Evolutionary conservation across 1,140 invertebrate genomes (phyloP).

Genomic region (Drosophila saltans): DNA sequence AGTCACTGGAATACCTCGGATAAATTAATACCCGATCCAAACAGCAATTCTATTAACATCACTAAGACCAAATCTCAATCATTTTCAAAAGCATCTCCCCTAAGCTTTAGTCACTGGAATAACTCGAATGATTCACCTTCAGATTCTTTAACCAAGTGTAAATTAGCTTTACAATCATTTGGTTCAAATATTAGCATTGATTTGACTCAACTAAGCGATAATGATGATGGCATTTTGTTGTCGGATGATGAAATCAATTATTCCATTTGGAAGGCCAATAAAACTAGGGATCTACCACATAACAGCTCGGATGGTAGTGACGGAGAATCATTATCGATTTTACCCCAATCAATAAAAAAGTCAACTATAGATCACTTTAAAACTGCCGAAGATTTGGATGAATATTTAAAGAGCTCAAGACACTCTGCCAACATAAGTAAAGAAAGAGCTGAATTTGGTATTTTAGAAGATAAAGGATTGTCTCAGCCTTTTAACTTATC

Average conservation of each 20-base stretch:
- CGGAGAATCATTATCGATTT: background rate
- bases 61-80: too few species aligned
- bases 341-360: conserved; percentile 16
- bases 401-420: conserved; percentile 28
- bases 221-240: conserved; percentile 56
- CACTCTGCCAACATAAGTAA: conserved; percentile 60
- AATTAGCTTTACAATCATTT: background rate
- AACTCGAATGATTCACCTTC: background rate
- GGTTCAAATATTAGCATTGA: conserved; percentile 56
- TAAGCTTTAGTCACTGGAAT: background rate
- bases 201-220: conserved; percentile 54
- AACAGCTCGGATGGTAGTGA: conserved; percentile 19
- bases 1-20: background rate
- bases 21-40: background rate
- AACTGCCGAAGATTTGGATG: conserved; percentile 56
- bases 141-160: background rate
- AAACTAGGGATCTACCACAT: conserved; percentile 21
- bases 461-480: conserved; percentile 65
- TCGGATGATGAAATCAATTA: conserved; percentile 82
- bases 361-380: conserved; percentile 43
- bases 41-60: too few species aligned
- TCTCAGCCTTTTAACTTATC: conserved; percentile 58
- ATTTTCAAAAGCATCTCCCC: background rate
- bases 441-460: conserved; percentile 76
- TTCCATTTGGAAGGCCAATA: conserved; percentile 77